These are phyloP conservation scores for Sipunculus nudus DNA, from an alignment of 2,888 invertebrate species.

Conservation along the genomic window DNA sequence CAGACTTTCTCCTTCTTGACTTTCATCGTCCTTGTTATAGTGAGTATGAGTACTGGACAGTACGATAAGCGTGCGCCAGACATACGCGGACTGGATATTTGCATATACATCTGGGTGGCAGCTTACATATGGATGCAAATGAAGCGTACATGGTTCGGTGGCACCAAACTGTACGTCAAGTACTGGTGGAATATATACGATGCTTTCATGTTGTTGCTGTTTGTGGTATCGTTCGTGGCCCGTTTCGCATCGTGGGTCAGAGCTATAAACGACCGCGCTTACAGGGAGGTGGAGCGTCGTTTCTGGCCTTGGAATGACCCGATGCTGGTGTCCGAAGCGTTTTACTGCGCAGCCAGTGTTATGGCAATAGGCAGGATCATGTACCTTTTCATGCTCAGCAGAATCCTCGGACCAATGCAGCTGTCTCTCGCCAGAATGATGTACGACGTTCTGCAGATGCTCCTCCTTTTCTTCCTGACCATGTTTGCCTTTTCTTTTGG, in stretches of 20 bases:
- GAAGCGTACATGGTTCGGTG: neutral
- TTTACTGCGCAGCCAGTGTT: conserved; percentile 15
- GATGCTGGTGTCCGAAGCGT: conserved; percentile 18
- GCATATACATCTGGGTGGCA: conserved; percentile 8
- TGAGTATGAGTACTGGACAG: conserved; percentile 1
- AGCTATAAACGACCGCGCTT: neutral
- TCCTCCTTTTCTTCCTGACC: conserved; percentile 10
- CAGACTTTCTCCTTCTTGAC: conserved; percentile 12
- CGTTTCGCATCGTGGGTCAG: neutral
- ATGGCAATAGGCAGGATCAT: conserved; percentile 18
- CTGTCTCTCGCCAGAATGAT: conserved; percentile 18
- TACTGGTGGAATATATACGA: conserved; percentile 21
- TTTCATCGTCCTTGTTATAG: conserved; percentile 12
- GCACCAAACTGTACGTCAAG: conserved; percentile 11
- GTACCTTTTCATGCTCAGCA: conserved; percentile 13
- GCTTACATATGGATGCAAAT: conserved; percentile 16
- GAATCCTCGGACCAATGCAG: conserved; percentile 18
- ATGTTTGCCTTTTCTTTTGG: conserved; percentile 19
- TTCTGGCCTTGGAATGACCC: conserved; percentile 25
- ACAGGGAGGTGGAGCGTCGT: neutral
- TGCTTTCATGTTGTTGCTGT: conserved; percentile 7
- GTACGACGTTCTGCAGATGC: conserved; percentile 15
- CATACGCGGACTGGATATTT: conserved; percentile 10
- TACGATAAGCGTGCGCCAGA: conserved; percentile 4
- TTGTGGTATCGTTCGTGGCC: conserved; percentile 19